Conservation (phyloP, 2,797 vertebrate species). For the Darevskia nairensis region DNA sequence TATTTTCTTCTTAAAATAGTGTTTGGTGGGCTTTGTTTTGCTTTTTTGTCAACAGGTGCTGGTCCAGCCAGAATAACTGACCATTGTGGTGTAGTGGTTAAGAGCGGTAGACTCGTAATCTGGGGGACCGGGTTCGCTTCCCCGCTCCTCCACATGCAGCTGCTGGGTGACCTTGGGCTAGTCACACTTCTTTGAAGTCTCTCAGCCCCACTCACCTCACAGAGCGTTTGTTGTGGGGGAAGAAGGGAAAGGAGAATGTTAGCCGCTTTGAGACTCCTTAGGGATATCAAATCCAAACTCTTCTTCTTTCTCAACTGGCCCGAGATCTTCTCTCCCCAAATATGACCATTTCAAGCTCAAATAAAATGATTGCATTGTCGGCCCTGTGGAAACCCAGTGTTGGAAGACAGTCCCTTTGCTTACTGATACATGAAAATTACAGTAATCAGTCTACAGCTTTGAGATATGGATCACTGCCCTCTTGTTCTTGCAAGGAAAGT, state of each 20-base stretch:
- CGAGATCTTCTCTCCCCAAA: neutral
- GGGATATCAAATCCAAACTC: no score
- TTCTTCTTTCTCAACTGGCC: neutral
- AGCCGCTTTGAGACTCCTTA: no score
- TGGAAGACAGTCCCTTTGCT: slow-evolving; percentile 7
- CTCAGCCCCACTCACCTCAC: no score
- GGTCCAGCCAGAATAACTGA: neutral
- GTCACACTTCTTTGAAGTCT: no score
- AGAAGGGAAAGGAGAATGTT: no score
- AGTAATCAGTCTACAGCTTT: slow-evolving; percentile 42
- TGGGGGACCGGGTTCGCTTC: no score
- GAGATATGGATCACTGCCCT: slow-evolving; percentile 52
- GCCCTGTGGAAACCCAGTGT: slow-evolving; percentile 4
- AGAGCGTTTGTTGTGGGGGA: no score
- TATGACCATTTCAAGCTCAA: neutral
- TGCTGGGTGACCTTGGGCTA: no score
- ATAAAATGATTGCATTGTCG: neutral
- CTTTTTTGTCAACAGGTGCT: neutral
- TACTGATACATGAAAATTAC: slow-evolving; percentile 40
- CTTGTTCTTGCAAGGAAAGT: slow-evolving; percentile 40
- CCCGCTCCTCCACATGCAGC: no score
- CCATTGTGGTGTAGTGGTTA: no score
- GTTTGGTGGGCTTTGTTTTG: neutral
- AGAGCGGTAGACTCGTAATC: no score
- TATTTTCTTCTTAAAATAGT: neutral